Evolutionary conservation across 2,797 vertebrate genomes (phyloP), one percentile per base, ranked within the genome.

Genomic region (Vespertilio murinus): DNA sequence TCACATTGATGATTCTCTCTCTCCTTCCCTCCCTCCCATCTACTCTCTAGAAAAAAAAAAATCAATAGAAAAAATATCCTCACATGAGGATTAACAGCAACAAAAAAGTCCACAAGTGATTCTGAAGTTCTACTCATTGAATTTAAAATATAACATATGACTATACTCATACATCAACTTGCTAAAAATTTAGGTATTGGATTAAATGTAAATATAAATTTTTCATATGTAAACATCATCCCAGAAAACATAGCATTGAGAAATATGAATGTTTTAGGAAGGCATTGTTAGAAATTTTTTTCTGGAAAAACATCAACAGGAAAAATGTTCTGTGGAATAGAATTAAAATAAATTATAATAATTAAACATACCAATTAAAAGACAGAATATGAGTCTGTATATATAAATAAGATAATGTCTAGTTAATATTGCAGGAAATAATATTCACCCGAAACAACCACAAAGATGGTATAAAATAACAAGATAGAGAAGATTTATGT

Each of bases 261-360:
- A 71, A 47, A 42, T n/a, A 54, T 0, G 0, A 38, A 42, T n/a
- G 28, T 73, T 80, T 33, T 35, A n/a, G 83, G 22, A 75, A 79
- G n/a, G 38, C 52, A 47, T 59, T 47, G 52, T 54, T 87, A 73
- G 28, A 30, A 80, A 80, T 75, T 38, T 38, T 35, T 6, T 47
- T 90, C 45, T 88, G 7, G 56, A 33, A 77, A 80, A 79, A 67
- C 52, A 90, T 40, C 87, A 85, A 78, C 73, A 65, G n/a, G 8
- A 92, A 88, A 93, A 25, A 85, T 65, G n/a, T 40, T 78, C 28
- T 69, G 6, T 69, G 61, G 49, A 20, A 14, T 94, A 69, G 42
- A 75, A 86, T 88, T 81, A 78, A 91, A 73, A 33, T 67, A 78
- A 94, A 88, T 96, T 54, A 85, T 61, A 88, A 82, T 69, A 81